Conservation (phyloP, 2,797 vertebrate species). For the Ptychobarbus kaznakovi region DNA sequence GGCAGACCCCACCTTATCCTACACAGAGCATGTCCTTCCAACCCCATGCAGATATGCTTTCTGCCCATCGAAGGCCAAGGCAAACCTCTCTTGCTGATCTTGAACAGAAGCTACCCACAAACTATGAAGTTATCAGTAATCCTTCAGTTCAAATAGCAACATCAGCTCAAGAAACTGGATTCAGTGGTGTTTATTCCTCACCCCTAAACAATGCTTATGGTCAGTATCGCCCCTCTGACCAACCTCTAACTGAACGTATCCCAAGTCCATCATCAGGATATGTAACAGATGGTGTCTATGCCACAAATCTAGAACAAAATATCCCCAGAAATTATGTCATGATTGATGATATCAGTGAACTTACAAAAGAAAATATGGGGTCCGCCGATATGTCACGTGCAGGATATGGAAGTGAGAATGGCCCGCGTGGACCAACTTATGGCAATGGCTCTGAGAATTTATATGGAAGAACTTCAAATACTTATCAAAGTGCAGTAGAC, state of each 20-base stretch:
- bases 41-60: conserved; percentile 82
- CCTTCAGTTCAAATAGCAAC: conserved; percentile 86
- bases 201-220: conserved; percentile 81
- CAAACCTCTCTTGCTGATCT: conserved; percentile 95
- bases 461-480: conserved; percentile 83
- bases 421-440: conserved; percentile 84
- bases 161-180: conserved; percentile 80
- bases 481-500: conserved; percentile 81
- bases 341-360: conserved; percentile 98
- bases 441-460: conserved; percentile 89
- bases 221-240: conserved; percentile 84
- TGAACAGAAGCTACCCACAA: conserved; percentile 95
- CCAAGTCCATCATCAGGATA: conserved; percentile 86
- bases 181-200: conserved; percentile 77
- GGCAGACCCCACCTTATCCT: conserved; percentile 83
- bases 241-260: conserved; percentile 80
- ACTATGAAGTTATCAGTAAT: conserved; percentile 92
- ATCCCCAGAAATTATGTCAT: conserved; percentile 98
- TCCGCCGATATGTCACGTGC: conserved; percentile 70
- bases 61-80: conserved; percentile 88
- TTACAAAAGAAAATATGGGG: conserved; percentile 91
- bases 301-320: conserved; percentile 92
- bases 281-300: conserved; percentile 88
- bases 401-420: conserved; percentile 81
- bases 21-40: conserved; percentile 82